Evolutionary conservation across 2,888 invertebrate genomes (phyloP).

Genomic region (Peribatodes rhomboidaria): DNA sequence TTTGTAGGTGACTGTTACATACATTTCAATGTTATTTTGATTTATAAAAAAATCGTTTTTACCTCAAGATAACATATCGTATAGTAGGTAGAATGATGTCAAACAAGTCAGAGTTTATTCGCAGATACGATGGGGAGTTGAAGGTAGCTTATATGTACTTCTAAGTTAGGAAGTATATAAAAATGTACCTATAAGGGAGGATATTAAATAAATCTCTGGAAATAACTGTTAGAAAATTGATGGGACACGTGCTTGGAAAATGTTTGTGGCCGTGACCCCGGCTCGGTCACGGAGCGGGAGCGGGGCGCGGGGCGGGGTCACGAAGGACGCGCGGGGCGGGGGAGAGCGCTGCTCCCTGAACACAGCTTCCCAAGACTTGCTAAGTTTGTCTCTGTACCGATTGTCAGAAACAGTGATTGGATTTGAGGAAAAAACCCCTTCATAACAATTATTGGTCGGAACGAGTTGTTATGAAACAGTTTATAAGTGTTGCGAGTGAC

Average conservation of each 20-base stretch:
- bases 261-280: conserved; percentile 80
- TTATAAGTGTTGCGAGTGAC: conserved; percentile 80
- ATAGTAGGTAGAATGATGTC: conserved; percentile 5
- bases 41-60: conserved; percentile 6
- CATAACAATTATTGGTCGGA: conserved; percentile 57
- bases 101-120: conserved; percentile 11
- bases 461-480: conserved; percentile 76
- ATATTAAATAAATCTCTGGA: conserved; percentile 34
- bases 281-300: conserved; percentile 70
- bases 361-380: conserved; percentile 41
- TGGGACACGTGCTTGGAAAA: conserved; percentile 68
- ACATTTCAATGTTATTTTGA: conserved; percentile 31
- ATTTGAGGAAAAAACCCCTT: conserved; percentile 49
- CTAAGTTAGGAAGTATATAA: too few relatives aligned
- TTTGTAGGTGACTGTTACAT: conserved; percentile 38
- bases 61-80: conserved; percentile 19
- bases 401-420: conserved; percentile 43
- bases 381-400: conserved; percentile 56
- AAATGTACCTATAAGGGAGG: not conserved
- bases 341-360: conserved; percentile 40
- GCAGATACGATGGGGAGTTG: not conserved
- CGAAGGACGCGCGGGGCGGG: conserved; percentile 59
- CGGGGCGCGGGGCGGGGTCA: conserved; percentile 61
- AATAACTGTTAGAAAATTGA: conserved; percentile 54
- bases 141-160: not conserved